Conservation (phyloP, 2,797 vertebrate species). For the Acridotheres tristis region DNA sequence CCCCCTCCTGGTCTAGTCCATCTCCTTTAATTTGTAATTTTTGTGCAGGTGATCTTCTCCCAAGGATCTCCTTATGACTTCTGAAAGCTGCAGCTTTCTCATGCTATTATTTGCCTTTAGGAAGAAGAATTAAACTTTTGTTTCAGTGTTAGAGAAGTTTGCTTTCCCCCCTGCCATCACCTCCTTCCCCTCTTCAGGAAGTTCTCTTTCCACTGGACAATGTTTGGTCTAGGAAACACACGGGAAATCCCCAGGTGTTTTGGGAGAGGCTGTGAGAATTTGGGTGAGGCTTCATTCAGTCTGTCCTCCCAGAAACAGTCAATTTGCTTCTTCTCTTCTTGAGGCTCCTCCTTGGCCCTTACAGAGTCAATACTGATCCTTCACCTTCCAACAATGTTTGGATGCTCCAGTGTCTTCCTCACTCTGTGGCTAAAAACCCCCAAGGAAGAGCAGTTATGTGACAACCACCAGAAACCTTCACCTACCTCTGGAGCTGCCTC, state of each 20-base stretch:
- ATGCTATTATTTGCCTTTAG: background rate
- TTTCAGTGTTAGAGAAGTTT: background rate
- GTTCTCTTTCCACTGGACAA: background rate
- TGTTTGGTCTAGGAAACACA: background rate
- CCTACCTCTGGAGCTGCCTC: slow-evolving; percentile 77
- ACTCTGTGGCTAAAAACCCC: background rate
- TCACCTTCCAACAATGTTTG: background rate
- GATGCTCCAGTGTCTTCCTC: background rate
- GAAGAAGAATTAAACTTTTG: background rate
- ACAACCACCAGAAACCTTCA: background rate
- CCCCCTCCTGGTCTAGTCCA: background rate
- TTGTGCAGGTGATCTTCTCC: background rate
- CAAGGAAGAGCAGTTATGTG: background rate
- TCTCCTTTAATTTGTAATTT: background rate
- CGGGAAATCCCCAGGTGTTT: background rate
- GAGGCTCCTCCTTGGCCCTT: background rate
- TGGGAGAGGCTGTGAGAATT: background rate
- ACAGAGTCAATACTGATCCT: rapidly evolving
- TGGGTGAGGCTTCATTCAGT: background rate
- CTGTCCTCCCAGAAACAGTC: background rate
- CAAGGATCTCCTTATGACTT: background rate
- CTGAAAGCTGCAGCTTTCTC: background rate
- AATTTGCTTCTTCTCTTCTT: background rate
- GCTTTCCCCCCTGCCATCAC: rapidly evolving
- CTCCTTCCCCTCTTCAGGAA: background rate